These are phyloP conservation scores for Tetragnatha versicolor DNA, from an alignment of 1,140 invertebrate genomes.

Conservation along the genomic window DNA sequence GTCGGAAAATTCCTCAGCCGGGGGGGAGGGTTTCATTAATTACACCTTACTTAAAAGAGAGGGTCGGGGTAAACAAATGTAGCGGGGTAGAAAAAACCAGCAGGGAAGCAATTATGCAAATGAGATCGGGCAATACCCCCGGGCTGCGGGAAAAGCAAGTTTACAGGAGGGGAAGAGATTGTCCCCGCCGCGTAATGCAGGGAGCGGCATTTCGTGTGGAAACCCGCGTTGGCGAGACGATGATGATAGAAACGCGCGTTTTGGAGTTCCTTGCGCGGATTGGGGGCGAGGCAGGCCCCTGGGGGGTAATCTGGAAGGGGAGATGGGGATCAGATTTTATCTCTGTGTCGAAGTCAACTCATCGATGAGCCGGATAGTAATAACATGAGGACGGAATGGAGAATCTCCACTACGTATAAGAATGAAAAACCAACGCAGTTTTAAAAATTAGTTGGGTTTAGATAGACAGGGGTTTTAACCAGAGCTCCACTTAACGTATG, in stretches of 20 bases:
- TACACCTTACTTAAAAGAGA: constrained; percentile 35
- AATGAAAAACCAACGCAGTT: too few species aligned
- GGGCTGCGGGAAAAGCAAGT: too few species aligned
- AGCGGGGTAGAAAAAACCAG: not conserved
- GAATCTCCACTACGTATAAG: too few species aligned
- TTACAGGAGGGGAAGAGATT: constrained; percentile 18
- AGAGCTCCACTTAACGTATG: too few species aligned
- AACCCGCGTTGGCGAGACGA: constrained; percentile 7
- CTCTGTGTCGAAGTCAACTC: too few species aligned
- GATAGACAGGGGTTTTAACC: too few species aligned
- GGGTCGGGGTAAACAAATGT: constrained; percentile 23
- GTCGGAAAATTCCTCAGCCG: not conserved
- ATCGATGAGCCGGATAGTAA: too few species aligned
- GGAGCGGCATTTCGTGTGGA: constrained; percentile 17
- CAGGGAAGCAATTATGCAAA: constrained; percentile 42
- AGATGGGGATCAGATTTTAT: too few species aligned
- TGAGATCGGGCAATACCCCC: constrained; percentile 38
- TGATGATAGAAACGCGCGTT: constrained; percentile 11
- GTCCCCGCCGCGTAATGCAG: constrained; percentile 5
- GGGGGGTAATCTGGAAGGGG: too few species aligned
- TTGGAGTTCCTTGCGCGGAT: not conserved
- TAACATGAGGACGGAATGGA: too few species aligned
- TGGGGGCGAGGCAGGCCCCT: not conserved
- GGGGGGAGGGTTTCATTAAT: constrained; percentile 22
- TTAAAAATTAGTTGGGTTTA: too few species aligned